Evolutionary conservation across 1,140 invertebrate species (phyloP).

Genomic region (Bursaphelenchus mucronatus): DNA sequence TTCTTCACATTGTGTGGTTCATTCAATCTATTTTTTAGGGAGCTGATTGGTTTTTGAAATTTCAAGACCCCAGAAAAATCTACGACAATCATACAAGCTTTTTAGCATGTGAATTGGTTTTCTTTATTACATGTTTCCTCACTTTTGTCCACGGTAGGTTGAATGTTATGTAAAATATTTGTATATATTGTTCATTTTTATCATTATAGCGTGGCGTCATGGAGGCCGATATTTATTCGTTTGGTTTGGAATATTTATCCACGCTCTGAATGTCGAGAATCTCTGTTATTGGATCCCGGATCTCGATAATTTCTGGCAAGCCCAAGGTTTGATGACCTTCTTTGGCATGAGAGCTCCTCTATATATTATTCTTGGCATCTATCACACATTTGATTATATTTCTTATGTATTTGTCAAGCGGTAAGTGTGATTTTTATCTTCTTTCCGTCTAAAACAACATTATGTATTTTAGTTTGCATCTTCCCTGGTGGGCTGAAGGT

Average conservation of each 20-base stretch:
- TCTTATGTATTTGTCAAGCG: slow-evolving; percentile 53
- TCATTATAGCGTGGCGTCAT: slow-evolving; percentile 44
- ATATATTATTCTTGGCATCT: slow-evolving; percentile 54
- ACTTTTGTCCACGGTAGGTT: slow-evolving; percentile 61
- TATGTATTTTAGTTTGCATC: slow-evolving; percentile 48
- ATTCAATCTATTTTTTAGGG: slow-evolving; percentile 56
- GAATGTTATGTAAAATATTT: slow-evolving; percentile 8
- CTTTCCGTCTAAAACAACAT: not conserved
- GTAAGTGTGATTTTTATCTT: slow-evolving; percentile 33
- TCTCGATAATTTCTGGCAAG: slow-evolving; percentile 60
- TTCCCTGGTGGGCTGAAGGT: slow-evolving; percentile 57
- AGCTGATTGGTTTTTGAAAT: slow-evolving; percentile 62
- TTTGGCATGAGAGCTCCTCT: slow-evolving; percentile 57
- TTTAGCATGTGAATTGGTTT: slow-evolving; percentile 60
- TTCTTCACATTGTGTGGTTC: slow-evolving; percentile 19
- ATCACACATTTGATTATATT: slow-evolving; percentile 57
- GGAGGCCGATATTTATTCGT: slow-evolving; percentile 52
- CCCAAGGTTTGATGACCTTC: slow-evolving; percentile 57
- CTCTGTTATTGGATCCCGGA: slow-evolving; percentile 51
- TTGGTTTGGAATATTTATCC: slow-evolving; percentile 58
- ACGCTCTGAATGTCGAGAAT: slow-evolving; percentile 54
- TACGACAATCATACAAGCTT: slow-evolving; percentile 62
- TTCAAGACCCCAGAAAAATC: slow-evolving; percentile 61
- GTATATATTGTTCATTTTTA: not conserved
- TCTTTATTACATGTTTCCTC: slow-evolving; percentile 59